Evolutionary conservation across 2,113 vertebrate species (phyloP).

Genomic region (Peromyscus leucopus): DNA sequence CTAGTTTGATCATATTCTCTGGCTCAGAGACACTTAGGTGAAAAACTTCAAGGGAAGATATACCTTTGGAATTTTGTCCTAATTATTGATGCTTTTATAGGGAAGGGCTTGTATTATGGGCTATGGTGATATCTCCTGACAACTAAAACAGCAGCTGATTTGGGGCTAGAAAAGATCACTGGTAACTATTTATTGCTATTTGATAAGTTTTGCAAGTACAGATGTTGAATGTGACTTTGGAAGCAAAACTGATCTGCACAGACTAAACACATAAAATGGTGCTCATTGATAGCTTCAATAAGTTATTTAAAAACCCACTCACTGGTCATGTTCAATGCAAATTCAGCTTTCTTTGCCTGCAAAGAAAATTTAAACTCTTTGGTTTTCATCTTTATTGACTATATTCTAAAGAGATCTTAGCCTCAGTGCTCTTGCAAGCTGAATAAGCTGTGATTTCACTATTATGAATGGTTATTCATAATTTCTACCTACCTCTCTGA

Average conservation of each 20-base stretch:
- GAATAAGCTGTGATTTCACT: slow-evolving; percentile 5
- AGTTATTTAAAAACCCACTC: neutral
- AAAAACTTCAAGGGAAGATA: neutral
- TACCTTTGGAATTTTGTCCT: neutral
- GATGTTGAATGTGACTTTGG: slow-evolving; percentile 4
- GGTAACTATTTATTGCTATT: neutral
- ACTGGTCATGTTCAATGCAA: neutral
- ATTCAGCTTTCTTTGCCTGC: neutral
- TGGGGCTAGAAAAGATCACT: neutral
- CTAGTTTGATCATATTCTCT: neutral
- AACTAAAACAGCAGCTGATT: neutral
- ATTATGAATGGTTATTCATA: neutral
- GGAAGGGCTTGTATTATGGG: no score
- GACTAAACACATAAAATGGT: neutral
- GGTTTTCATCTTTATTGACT: neutral
- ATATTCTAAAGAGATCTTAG: neutral
- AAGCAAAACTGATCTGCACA: neutral
- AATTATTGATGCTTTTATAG: neutral
- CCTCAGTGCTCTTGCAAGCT: neutral
- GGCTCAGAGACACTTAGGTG: neutral
- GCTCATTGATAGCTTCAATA: neutral
- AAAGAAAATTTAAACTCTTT: neutral
- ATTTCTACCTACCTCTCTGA: neutral
- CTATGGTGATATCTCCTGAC: neutral
- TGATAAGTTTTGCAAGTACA: neutral